These are phyloP conservation scores for Chrysaora quinquecirrha DNA, from an alignment of 30 jellyfish, hydroid and myxozoan species.

Conservation along the genomic window DNA sequence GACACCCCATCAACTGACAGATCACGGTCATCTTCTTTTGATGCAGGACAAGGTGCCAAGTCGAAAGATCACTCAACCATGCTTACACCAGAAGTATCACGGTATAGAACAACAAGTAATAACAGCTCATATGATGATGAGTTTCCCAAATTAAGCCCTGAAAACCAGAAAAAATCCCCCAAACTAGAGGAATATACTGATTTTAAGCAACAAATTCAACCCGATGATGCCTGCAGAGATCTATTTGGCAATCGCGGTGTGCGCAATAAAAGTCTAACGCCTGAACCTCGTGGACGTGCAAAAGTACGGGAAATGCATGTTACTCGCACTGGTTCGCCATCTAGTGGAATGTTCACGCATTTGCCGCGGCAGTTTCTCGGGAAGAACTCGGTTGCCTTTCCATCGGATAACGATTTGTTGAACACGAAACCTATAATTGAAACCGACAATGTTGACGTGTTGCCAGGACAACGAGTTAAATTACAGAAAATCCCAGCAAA, in stretches of 20 bases:
- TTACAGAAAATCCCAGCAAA: slow-evolving; percentile 36
- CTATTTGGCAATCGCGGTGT: not conserved
- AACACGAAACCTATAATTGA: slow-evolving; percentile 66
- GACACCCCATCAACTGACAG: slow-evolving; percentile 48
- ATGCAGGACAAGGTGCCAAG: not conserved
- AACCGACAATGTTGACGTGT: slow-evolving; percentile 32
- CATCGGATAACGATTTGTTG: slow-evolving; percentile 83
- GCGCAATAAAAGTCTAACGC: not conserved
- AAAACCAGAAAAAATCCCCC: slow-evolving; percentile 14
- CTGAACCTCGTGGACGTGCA: slow-evolving; percentile 30
- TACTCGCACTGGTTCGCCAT: not conserved
- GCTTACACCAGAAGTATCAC: not conserved
- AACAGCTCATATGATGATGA: slow-evolving; percentile 27
- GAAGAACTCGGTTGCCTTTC: slow-evolving; percentile 56
- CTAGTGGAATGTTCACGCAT: slow-evolving; percentile 2
- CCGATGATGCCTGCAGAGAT: slow-evolving; percentile 11
- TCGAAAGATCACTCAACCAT: not conserved
- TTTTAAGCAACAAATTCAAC: not conserved
- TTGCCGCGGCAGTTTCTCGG: not conserved
- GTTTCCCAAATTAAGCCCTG: slow-evolving; percentile 45
- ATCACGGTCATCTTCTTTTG: slow-evolving; percentile 44
- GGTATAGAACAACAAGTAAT: not conserved
- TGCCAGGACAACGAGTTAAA: slow-evolving; percentile 51
- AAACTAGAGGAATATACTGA: not conserved
- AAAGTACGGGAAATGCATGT: slow-evolving; percentile 20